These are phyloP conservation scores for Alectura lathami DNA, from an alignment of 2,113 vertebrate species.

Conservation along the genomic window DNA sequence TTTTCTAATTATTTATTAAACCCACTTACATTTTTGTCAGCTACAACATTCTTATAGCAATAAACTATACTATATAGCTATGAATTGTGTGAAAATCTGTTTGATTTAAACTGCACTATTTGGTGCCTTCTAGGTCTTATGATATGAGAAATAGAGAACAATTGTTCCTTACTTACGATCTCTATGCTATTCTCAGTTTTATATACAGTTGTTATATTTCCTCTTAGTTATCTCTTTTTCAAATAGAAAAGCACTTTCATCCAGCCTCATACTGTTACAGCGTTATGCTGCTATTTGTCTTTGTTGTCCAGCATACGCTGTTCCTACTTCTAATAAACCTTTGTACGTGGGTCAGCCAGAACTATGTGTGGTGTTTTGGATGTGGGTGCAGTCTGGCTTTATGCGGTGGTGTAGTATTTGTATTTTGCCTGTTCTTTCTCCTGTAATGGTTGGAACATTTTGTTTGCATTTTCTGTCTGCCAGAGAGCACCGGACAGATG, in stretches of 20 bases:
- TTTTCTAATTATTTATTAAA: slow-evolving; percentile 10
- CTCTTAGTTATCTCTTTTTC: background rate
- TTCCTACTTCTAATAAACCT: background rate
- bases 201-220: background rate
- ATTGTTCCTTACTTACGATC: background rate
- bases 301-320: background rate
- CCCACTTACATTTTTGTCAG: background rate
- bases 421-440: background rate
- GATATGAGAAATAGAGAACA: background rate
- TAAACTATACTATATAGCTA: background rate
- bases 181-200: background rate
- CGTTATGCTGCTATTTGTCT: background rate
- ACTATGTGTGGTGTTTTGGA: background rate
- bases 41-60: background rate
- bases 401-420: background rate
- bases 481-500: background rate
- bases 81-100: background rate
- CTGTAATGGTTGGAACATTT: background rate
- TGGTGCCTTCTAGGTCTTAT: background rate
- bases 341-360: background rate
- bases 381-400: background rate
- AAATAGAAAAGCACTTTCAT: background rate
- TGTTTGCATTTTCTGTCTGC: background rate
- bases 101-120: background rate
- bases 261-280: background rate